A percentile compares a stretch with the other conserved stretches of the same genome.
Conservation (phyloP, 2,888 invertebrate species). For the Athripsodes cinereus region DNA sequence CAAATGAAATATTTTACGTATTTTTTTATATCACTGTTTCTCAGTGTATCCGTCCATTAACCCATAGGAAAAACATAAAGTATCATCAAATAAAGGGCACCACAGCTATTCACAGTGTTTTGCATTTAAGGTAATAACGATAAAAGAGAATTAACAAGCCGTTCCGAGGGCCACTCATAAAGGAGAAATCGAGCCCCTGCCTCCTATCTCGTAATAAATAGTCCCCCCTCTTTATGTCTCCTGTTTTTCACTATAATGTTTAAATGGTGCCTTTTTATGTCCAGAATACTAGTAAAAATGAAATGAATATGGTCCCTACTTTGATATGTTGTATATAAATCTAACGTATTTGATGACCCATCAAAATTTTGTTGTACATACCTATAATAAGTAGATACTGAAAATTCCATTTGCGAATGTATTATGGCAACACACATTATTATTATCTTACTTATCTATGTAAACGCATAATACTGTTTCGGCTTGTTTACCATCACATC, state of each 20-base stretch:
- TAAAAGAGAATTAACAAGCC: constrained; percentile 50
- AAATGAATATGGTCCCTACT: constrained; percentile 16
- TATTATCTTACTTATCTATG: too few relatives aligned
- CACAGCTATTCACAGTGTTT: constrained; percentile 28
- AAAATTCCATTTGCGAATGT: constrained; percentile 50
- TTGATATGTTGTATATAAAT: constrained; percentile 31
- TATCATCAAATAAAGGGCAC: constrained; percentile 5
- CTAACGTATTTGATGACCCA: constrained; percentile 47
- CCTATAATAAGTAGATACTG: constrained; percentile 37
- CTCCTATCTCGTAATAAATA: too few relatives aligned
- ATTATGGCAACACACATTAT: constrained; percentile 34
- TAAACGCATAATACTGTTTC: too few relatives aligned
- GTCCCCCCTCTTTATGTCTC: neutral
- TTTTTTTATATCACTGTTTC: neutral
- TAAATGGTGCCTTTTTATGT: constrained; percentile 20
- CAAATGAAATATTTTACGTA: neutral
- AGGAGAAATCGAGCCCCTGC: neutral
- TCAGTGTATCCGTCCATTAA: neutral
- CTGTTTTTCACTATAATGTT: constrained; percentile 7
- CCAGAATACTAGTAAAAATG: constrained; percentile 20
- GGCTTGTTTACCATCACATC: too few relatives aligned
- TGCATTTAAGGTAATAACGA: constrained; percentile 37
- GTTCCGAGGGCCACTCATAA: constrained; percentile 33
- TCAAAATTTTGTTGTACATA: constrained; percentile 35
- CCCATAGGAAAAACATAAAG: constrained; percentile 4